Percentiles rank a stretch among this genome's conserved stretches.
phyloP scores from a whole-genome alignment of 2,888 invertebrate genomes.

The Noctuana brunneofusca region DNA sequence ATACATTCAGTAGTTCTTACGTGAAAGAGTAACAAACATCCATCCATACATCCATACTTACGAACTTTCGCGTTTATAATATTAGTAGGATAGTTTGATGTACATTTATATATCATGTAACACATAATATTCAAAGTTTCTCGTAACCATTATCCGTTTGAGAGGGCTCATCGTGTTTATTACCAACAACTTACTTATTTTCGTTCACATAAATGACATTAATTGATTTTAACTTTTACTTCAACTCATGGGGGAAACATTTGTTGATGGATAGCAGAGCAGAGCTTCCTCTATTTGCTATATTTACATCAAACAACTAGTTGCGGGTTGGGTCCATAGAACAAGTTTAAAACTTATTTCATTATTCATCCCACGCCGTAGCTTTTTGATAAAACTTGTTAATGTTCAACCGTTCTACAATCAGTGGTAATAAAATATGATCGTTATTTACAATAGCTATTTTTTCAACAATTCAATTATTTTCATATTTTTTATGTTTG shows the following conservation, averaged over 20 bases:
- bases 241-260: conserved; percentile 6
- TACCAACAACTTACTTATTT: no score
- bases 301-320: conserved; percentile 15
- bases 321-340: conserved; percentile 18
- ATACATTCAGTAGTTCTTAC: no score
- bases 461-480: no score
- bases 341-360: conserved; percentile 57
- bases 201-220: not conserved
- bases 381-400: conserved; percentile 17
- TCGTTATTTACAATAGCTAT: not conserved
- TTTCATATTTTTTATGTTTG: no score
- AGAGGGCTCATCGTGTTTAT: no score
- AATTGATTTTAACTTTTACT: not conserved
- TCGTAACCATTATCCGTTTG: no score
- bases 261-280: conserved; percentile 15
- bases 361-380: conserved; percentile 60
- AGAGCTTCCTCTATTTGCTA: conserved; percentile 17
- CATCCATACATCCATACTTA: no score
- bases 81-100: no score
- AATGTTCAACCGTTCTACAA: conserved; percentile 3
- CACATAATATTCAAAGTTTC: no score
- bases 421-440: conserved; percentile 1
- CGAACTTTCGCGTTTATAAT: no score
- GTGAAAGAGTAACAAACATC: no score
- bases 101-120: no score